A percentile compares a stretch with the other conserved stretches of the same genome.
phyloP scores from a whole-genome alignment of 2,797 vertebrate species.

The Enteromius radiatus region DNA sequence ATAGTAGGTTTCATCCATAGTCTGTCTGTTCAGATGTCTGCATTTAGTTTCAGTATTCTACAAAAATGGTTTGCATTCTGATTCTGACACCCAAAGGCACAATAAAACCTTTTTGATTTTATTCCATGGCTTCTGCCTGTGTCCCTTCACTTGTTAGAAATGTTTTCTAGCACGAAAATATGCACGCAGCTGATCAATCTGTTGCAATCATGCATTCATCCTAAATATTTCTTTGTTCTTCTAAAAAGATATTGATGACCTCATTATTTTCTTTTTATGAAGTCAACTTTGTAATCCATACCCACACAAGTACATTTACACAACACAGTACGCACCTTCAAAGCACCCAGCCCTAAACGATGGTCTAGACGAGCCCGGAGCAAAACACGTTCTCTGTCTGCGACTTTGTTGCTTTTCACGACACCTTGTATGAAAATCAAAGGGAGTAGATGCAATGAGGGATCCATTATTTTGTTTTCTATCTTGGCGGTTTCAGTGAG shows the following conservation, averaged over 20 bases:
- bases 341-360: background rate
- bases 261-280: background rate
- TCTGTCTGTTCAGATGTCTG: background rate
- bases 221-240: background rate
- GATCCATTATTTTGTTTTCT: background rate
- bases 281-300: background rate
- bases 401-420: background rate
- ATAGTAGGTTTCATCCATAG: background rate
- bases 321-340: background rate
- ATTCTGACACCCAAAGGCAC: too few relatives aligned
- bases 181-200: background rate
- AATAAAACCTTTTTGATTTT: background rate
- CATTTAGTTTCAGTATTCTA: too few relatives aligned
- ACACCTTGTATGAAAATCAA: background rate
- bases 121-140: background rate
- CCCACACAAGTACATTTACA: background rate
- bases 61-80: too few relatives aligned
- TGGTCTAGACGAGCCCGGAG: conserved; percentile 9
- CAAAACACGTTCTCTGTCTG: conserved; percentile 1
- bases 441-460: background rate
- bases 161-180: background rate
- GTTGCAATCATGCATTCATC: too few relatives aligned
- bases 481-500: background rate
- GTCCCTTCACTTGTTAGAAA: too few relatives aligned
- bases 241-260: background rate